These are phyloP conservation scores for Venusia cambrica DNA, from an alignment of 2,888 invertebrate genomes.

Conservation along the genomic window DNA sequence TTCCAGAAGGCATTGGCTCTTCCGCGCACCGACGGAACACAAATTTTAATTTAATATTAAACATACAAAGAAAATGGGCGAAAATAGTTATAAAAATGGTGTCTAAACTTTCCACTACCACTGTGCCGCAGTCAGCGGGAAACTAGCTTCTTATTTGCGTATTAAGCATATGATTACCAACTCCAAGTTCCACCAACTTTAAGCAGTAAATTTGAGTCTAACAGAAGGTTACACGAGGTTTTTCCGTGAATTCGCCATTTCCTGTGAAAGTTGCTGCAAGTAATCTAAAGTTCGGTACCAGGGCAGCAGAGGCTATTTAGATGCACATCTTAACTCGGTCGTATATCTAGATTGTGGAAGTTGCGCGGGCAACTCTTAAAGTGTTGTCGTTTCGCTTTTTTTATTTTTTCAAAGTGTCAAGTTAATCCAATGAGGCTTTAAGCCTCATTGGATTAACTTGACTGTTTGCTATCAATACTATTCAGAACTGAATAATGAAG, in stretches of 20 bases:
- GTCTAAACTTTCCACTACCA: no score
- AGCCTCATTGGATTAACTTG: no score
- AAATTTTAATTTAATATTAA: no score
- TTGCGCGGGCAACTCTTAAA: conserved; percentile 49
- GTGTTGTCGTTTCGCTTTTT: conserved; percentile 51
- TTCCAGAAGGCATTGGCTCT: no score
- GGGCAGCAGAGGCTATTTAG: conserved; percentile 77
- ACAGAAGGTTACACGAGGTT: conserved; percentile 65
- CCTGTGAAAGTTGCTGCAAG: conserved; percentile 71
- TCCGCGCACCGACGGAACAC: no score
- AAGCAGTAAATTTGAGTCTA: conserved; percentile 62
- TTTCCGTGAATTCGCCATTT: conserved; percentile 35
- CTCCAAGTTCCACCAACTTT: conserved; percentile 34
- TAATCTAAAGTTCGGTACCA: conserved; percentile 80
- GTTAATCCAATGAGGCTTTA: conserved; percentile 52
- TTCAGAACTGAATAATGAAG: conserved; percentile 44
- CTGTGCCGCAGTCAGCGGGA: conserved; percentile 15
- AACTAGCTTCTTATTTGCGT: conserved; percentile 32
- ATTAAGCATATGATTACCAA: conserved; percentile 40
- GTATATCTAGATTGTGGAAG: conserved; percentile 78
- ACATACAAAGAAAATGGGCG: no score
- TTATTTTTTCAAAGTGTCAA: conserved; percentile 50
- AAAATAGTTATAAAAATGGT: no score
- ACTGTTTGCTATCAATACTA: conserved; percentile 43
- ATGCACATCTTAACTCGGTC: conserved; percentile 79